Percentiles rank a stretch among this genome's conserved stretches.
phyloP scores from a whole-genome alignment of 2,113 vertebrate genomes.

The Morphnarchus princeps region DNA sequence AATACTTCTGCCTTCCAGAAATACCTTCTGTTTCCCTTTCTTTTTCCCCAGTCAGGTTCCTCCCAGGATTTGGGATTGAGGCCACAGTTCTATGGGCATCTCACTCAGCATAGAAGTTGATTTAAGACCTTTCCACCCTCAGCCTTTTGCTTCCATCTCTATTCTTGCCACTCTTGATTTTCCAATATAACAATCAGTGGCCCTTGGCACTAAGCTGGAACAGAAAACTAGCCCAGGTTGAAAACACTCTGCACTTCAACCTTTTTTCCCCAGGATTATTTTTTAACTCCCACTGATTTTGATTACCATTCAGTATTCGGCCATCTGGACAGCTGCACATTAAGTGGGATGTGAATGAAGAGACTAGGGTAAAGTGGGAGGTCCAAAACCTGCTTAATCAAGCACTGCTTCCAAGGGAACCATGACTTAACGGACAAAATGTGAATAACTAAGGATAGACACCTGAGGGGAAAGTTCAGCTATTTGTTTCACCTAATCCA shows the following conservation, averaged over 20 bases:
- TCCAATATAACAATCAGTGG: neutral
- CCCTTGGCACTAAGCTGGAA: neutral
- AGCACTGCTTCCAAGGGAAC: neutral
- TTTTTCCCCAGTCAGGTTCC: neutral
- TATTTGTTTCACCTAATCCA: neutral
- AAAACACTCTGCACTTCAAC: neutral
- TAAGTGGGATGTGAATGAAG: neutral
- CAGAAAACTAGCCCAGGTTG: neutral
- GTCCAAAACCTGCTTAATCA: neutral
- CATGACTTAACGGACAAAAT: neutral
- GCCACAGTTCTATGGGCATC: neutral
- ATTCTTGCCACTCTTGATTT: neutral
- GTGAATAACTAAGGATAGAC: neutral
- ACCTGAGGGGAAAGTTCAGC: neutral
- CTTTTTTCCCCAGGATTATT: neutral
- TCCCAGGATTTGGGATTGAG: neutral
- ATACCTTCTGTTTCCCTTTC: neutral
- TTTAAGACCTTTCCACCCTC: neutral
- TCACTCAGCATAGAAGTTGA: too few relatives aligned
- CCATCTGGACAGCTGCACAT: neutral
- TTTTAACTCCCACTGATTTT: neutral
- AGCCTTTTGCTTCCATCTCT: neutral
- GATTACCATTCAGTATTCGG: neutral
- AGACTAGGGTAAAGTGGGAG: neutral
- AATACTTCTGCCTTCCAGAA: neutral